Base-by-base conservation (phyloP, 2,113 vertebrate species). In the Ceyx margarethae region DNA sequence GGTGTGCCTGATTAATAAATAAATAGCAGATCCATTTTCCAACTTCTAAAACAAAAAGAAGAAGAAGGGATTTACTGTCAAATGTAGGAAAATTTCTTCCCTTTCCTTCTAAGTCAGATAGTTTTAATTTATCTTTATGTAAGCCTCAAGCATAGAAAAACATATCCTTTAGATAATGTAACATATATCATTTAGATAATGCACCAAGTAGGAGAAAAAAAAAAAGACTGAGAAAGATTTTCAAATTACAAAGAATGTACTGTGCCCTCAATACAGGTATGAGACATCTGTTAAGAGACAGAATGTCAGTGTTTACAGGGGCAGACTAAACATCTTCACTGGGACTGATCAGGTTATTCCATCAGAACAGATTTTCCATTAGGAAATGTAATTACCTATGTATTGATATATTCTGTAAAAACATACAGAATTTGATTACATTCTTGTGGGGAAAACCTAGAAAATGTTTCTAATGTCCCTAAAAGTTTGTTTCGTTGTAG, bases 1-100 rank as follows among this genome's bases (percentile, higher is more conserved):
- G 53, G 35, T 53, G 58, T 87, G 79, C 26, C 8, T 64, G 83
- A 93, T 90, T 87, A 92, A 94, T 87, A 93, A 94, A 91, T 81
- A 94, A 89, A 84, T 22, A 53, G 45, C 35, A 21, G 46, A 82
- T 80, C n/a, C 35, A 50, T 88, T 87, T 89, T 64, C 68, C 80
- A 85, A 23, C 48, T 73, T 71, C 48, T 64, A 25, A 83, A 21
- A 74, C 31, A 66, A 83, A 81, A 66, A 95, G 19, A 86, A 66
- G 8, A 66, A 95, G 17, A 87, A 64, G 8, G 26, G 25, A 89
- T 85, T 82, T 9, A 37, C 7, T 81, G 71, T n/a, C 1, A 12
- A 81, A 75, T 7, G 2, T 12, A 21, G 11, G 17, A 14, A 56
- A 46, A 40, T 21, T 7, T 54, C 21, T 31, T 46, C 33, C 22